Conservation (phyloP, 2,113 vertebrate species). For the Ascaphus truei region DNA sequence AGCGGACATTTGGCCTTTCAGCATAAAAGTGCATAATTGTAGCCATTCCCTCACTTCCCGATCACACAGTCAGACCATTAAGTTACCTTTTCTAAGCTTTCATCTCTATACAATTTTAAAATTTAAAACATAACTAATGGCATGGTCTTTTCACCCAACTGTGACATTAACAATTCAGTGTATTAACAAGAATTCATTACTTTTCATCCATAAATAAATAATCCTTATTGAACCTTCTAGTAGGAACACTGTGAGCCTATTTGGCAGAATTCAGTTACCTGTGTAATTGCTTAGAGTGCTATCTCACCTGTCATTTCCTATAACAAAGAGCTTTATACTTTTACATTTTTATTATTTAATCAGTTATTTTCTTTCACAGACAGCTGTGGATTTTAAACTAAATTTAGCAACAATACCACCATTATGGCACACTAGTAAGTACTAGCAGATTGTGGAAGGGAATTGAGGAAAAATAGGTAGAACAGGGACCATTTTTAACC, state of each 20-base stretch:
- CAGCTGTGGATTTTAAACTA: too few species aligned
- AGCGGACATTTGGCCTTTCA: not conserved
- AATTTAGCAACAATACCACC: too few species aligned
- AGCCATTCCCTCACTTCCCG: too few species aligned
- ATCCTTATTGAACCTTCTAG: conserved; percentile 18
- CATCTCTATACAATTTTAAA: conserved; percentile 1
- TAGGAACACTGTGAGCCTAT: not conserved
- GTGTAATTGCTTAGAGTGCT: not conserved
- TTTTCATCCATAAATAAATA: conserved; percentile 23
- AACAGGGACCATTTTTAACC: too few species aligned
- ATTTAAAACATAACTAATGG: conserved; percentile 23
- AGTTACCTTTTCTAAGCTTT: not conserved
- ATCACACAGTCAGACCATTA: not conserved
- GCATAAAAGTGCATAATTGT: not conserved
- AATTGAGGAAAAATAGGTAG: too few species aligned
- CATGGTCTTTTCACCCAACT: not conserved
- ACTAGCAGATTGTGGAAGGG: not conserved
- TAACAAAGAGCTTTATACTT: too few species aligned
- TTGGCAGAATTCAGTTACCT: not conserved
- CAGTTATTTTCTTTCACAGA: too few species aligned
- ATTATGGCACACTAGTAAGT: not conserved
- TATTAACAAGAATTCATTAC: conserved; percentile 23
- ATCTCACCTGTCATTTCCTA: not conserved
- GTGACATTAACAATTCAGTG: conserved; percentile 16
- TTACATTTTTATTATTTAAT: too few species aligned